Percentiles rank a stretch among this genome's conserved stretches.
Conservation (phyloP, 2,113 vertebrate genomes). For the Setophaga kirtlandii region DNA sequence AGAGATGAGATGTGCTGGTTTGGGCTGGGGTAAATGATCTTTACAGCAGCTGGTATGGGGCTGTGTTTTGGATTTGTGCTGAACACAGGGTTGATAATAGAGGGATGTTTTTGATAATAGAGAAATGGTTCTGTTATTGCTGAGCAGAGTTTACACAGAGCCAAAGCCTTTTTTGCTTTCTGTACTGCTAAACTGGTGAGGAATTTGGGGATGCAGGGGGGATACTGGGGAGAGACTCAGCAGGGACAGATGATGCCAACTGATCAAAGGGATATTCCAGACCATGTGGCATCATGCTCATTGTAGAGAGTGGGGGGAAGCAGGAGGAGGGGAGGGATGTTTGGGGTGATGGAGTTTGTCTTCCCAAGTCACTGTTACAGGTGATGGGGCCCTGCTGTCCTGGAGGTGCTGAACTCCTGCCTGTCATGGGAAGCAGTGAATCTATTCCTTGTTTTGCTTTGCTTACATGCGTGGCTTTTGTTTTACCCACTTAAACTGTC, state of each 20-base stretch:
- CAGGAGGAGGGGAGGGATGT: not conserved
- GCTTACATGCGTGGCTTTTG: not conserved
- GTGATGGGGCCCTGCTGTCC: not conserved
- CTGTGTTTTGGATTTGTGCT: not conserved
- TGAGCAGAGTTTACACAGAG: not conserved
- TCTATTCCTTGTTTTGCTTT: not conserved
- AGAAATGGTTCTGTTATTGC: not conserved
- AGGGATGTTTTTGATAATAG: not conserved
- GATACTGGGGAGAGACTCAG: too few species aligned
- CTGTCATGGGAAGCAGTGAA: not conserved
- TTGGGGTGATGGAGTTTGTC: not conserved
- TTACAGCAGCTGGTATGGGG: not conserved
- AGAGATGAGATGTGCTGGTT: not conserved
- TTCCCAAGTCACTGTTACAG: fast-evolving
- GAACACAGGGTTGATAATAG: not conserved
- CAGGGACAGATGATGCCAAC: not conserved
- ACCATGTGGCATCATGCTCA: not conserved
- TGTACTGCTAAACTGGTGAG: fast-evolving
- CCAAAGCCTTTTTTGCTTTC: not conserved
- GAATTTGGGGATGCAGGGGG: not conserved
- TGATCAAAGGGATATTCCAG: not conserved
- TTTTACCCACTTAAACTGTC: not conserved
- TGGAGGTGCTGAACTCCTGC: not conserved
- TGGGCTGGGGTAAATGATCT: not conserved
- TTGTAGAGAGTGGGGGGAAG: not conserved